These are phyloP conservation scores for Agrenia bidenticulata DNA, from an alignment of 2,888 invertebrate species.

Conservation along the genomic window DNA sequence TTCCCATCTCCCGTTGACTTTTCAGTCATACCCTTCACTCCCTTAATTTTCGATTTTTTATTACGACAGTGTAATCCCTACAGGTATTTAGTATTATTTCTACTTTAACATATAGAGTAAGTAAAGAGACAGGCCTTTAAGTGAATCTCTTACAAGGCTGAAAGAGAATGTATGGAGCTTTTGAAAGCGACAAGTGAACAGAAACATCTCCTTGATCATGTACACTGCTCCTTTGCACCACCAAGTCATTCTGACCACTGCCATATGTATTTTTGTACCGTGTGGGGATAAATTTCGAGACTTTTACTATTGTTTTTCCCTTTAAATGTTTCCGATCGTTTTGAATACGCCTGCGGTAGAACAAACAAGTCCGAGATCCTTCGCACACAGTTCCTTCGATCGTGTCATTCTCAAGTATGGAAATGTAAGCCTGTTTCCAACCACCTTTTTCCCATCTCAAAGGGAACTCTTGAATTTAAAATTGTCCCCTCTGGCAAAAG, in stretches of 20 bases:
- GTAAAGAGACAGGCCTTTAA: too few relatives aligned
- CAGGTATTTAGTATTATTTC: conserved; percentile 21
- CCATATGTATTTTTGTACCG: background rate
- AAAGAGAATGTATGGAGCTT: background rate
- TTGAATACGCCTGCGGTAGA: too few relatives aligned
- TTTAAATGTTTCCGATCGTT: too few relatives aligned
- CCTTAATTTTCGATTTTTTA: conserved; percentile 5
- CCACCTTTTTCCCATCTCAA: too few relatives aligned
- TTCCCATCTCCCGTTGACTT: conserved; percentile 11
- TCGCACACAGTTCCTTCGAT: too few relatives aligned
- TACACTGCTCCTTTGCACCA: too few relatives aligned
- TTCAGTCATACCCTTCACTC: conserved; percentile 8
- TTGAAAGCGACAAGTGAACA: conserved; percentile 4
- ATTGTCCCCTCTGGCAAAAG: too few relatives aligned
- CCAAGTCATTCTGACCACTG: too few relatives aligned
- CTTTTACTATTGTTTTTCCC: background rate
- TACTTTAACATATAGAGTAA: conserved; percentile 15
- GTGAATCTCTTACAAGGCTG: background rate
- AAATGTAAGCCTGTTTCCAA: too few relatives aligned
- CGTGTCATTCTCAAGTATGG: too few relatives aligned
- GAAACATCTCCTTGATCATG: background rate
- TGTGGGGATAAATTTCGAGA: background rate
- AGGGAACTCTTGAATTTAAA: too few relatives aligned
- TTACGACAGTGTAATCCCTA: conserved; percentile 3
- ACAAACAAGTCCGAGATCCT: too few relatives aligned